These are phyloP conservation scores for Apotomis turbidana DNA, from an alignment of 2,888 invertebrate species.

Conservation along the genomic window DNA sequence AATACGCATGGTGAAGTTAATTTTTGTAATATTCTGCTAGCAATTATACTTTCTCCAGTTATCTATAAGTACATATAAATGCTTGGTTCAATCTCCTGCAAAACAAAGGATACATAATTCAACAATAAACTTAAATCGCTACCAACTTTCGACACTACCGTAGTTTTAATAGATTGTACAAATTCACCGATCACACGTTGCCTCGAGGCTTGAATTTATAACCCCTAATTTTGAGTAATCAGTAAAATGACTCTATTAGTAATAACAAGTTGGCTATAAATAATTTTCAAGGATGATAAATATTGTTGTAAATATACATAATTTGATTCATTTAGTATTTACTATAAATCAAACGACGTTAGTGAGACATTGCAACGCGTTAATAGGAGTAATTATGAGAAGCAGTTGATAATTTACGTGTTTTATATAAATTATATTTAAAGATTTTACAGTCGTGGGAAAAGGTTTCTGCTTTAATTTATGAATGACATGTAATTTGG, in stretches of 20 bases:
- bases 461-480: not conserved
- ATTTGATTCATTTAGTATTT: constrained; percentile 11
- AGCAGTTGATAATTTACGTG: not conserved
- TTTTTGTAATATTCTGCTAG: constrained; percentile 2
- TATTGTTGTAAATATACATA: constrained; percentile 6
- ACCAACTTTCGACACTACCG: constrained; percentile 3
- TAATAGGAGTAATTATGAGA: constrained; percentile 13
- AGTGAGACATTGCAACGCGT: not conserved
- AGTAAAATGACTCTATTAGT: constrained; percentile 5
- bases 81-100: not conserved
- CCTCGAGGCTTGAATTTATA: not conserved
- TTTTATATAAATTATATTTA: not conserved
- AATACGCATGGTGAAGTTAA: not conserved
- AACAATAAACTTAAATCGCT: not conserved
- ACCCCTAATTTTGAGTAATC: constrained; percentile 1
- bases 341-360: constrained; percentile 17
- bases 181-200: not conserved
- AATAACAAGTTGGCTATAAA: constrained; percentile 10
- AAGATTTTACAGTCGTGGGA: constrained; percentile 18
- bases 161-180: not conserved
- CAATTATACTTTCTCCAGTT: constrained; percentile 34
- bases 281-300: constrained; percentile 12
- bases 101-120: constrained; percentile 25
- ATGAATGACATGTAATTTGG: not conserved
- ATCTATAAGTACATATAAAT: constrained; percentile 26